Conservation (phyloP, 2,888 invertebrate species). For the Epinotia brunnichana region DNA sequence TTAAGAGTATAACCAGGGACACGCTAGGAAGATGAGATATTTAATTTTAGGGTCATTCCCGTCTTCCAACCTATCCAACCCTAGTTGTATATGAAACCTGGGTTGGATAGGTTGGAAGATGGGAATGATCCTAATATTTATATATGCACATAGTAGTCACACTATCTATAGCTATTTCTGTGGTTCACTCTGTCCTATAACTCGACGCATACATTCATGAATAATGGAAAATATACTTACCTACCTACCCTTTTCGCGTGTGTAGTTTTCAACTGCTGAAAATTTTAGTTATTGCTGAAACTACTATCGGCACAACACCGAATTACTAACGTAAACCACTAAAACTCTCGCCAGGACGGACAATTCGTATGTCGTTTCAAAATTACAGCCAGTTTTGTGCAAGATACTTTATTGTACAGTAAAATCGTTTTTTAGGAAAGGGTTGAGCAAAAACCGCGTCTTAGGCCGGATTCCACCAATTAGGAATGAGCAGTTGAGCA, state of each 20-base stretch:
- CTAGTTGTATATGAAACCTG: too few species aligned
- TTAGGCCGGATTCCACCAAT: too few species aligned
- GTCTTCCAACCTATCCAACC: too few species aligned
- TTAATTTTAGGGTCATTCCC: not conserved
- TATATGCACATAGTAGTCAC: not conserved
- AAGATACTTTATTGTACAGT: not conserved
- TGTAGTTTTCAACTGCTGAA: not conserved
- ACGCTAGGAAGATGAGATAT: too few species aligned
- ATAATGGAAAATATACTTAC: slow-evolving; percentile 6
- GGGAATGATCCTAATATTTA: too few species aligned
- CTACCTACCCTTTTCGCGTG: not conserved
- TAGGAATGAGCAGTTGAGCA: too few species aligned
- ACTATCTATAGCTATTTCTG: not conserved
- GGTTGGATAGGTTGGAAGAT: too few species aligned
- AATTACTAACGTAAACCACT: slow-evolving; percentile 3
- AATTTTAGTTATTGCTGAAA: slow-evolving; percentile 16
- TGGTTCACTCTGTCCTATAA: not conserved
- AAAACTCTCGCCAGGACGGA: slow-evolving; percentile 1
- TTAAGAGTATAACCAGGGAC: too few species aligned
- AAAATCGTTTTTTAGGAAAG: too few species aligned
- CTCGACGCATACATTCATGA: not conserved
- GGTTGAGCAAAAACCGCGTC: too few species aligned
- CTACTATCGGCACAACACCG: slow-evolving; percentile 6
- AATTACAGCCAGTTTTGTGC: not conserved
- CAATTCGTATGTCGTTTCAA: slow-evolving; percentile 8